phyloP scores from a whole-genome alignment of 2,797 vertebrate genomes.

The Centroberyx gerrardi region DNA sequence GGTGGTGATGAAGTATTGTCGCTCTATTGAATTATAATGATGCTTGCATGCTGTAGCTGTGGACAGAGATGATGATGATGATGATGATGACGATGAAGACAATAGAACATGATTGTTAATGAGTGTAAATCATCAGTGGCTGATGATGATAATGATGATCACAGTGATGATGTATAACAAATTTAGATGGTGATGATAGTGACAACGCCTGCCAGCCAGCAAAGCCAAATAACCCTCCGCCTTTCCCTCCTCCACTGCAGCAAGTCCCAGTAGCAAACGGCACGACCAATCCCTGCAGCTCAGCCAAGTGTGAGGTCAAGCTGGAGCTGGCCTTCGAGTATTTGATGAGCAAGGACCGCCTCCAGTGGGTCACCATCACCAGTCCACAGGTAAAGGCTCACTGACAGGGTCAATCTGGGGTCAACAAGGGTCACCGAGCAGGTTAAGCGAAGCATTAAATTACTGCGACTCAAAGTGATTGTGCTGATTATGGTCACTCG shows the following conservation, averaged over 20 bases:
- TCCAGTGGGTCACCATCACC: constrained; percentile 99
- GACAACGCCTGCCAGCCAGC: neutral
- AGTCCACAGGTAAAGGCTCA: constrained; percentile 91
- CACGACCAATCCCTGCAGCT: constrained; percentile 87
- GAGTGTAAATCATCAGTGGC: neutral
- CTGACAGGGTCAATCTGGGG: neutral
- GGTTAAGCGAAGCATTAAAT: neutral
- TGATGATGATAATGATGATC: neutral
- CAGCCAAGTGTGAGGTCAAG: constrained; percentile 92
- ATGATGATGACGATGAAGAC: neutral
- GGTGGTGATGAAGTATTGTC: neutral
- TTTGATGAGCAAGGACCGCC: constrained; percentile 98
- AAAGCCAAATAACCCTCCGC: neutral
- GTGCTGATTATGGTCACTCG: no score
- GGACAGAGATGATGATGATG: neutral
- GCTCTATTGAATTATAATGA: neutral
- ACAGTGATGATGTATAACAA: neutral
- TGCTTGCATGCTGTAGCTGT: neutral
- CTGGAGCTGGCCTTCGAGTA: constrained; percentile 98
- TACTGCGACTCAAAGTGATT: no score
- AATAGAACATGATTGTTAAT: neutral
- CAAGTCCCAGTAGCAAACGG: constrained; percentile 93
- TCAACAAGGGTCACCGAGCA: neutral
- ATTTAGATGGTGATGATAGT: neutral
- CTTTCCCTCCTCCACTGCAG: constrained; percentile 54